phyloP scores from a whole-genome alignment of 2,888 invertebrate genomes.

The Drosophila robusta region DNA sequence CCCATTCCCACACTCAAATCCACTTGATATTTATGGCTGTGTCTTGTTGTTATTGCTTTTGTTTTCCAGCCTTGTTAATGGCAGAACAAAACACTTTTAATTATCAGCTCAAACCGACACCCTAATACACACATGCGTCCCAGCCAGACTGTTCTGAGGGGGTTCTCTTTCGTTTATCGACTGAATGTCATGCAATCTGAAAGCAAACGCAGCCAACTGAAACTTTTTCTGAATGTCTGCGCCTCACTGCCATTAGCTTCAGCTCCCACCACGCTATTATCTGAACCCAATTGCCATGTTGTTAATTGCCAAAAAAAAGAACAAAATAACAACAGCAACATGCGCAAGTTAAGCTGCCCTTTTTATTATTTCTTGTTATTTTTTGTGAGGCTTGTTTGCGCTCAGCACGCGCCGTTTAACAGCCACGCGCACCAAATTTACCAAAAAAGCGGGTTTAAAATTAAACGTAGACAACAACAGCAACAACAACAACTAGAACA shows the following conservation, averaged over 20 bases:
- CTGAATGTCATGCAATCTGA: conserved; percentile 55
- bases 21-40: conserved; percentile 20
- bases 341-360: conserved; percentile 44
- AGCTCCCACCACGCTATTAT: conserved; percentile 27
- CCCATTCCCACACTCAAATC: background rate
- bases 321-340: conserved; percentile 22
- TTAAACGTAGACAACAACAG: conserved; percentile 56
- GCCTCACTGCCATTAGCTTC: conserved; percentile 6
- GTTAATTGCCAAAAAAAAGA: conserved; percentile 67
- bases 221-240: conserved; percentile 36
- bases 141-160: background rate
- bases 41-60: conserved; percentile 23
- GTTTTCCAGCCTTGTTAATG: conserved; percentile 51
- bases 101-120: conserved; percentile 48
- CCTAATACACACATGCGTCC: conserved; percentile 5
- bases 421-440: conserved; percentile 74
- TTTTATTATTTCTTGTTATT: conserved; percentile 28
- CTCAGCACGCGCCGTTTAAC: conserved; percentile 72
- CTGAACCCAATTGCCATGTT: conserved; percentile 54
- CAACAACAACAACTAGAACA: conserved; percentile 26
- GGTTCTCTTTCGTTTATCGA: conserved; percentile 45
- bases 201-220: conserved; percentile 57
- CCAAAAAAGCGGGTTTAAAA: conserved; percentile 60
- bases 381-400: conserved; percentile 43
- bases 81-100: conserved; percentile 63